These are phyloP conservation scores for Globodera ellingtonae DNA, from an alignment of 1,140 invertebrate genomes.

Conservation along the genomic window DNA sequence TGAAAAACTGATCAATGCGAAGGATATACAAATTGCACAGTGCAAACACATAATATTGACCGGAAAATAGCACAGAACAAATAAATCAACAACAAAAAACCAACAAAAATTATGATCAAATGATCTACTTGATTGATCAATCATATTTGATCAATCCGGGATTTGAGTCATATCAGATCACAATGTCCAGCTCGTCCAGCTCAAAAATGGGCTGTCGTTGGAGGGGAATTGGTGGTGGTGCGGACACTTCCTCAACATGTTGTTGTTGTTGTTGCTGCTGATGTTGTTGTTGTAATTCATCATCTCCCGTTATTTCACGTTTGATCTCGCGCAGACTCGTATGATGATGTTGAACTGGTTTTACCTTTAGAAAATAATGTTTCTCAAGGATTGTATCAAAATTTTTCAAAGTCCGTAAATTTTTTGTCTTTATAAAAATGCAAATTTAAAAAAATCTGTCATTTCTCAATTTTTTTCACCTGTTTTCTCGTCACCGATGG, in stretches of 20 bases:
- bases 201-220: conserved; percentile 26
- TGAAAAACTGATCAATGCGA: background rate
- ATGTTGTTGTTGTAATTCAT: background rate
- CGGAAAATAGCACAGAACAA: background rate
- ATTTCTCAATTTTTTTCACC: background rate
- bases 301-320: background rate
- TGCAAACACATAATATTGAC: background rate
- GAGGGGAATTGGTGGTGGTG: background rate
- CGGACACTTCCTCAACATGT: conserved; percentile 3
- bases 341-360: background rate
- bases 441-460: background rate
- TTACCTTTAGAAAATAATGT: too few species aligned
- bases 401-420: too few species aligned
- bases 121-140: too few species aligned
- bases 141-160: too few species aligned
- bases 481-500: background rate
- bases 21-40: too few species aligned
- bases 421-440: background rate
- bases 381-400: too few species aligned
- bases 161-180: conserved; percentile 2
- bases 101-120: conserved; percentile 10
- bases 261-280: background rate
- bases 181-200: conserved; percentile 13
- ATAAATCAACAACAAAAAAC: conserved; percentile 3
- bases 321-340: background rate